A percentile compares a stretch with the other conserved stretches of the same genome.
Conservation (phyloP, 2,888 invertebrate genomes). For the Bedellia somnulentella region DNA sequence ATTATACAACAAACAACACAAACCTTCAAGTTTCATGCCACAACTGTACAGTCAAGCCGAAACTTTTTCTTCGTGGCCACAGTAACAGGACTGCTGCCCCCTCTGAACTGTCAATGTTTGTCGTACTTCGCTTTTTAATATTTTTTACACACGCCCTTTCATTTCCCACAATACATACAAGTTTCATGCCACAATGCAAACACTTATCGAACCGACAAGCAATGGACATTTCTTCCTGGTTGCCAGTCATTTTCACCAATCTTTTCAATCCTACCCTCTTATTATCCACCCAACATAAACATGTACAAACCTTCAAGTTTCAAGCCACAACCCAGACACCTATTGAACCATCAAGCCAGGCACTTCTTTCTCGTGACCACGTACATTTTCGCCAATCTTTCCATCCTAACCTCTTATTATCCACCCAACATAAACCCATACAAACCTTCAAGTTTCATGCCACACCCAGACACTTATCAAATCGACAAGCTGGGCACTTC, state of each 20-base stretch:
- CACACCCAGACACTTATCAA: too few species aligned
- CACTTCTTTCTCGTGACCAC: conserved; percentile 96
- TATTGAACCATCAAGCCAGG: conserved; percentile 94
- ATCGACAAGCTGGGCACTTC: too few species aligned
- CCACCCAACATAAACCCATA: too few species aligned
- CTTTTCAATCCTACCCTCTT: neutral
- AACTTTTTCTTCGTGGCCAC: too few species aligned
- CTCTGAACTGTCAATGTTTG: too few species aligned
- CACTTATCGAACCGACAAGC: conserved; percentile 97
- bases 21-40: conserved; percentile 96
- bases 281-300: too few species aligned
- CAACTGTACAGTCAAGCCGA: too few species aligned
- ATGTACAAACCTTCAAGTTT: conserved; percentile 79
- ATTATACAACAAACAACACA: conserved; percentile 2
- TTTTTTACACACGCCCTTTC: neutral
- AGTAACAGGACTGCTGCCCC: too few species aligned
- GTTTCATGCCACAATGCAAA: conserved; percentile 93
- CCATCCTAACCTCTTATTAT: too few species aligned
- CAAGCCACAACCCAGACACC: conserved; percentile 95
- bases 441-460: too few species aligned
- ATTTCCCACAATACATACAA: conserved; percentile 23
- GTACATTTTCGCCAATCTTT: too few species aligned
- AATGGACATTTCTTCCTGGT: conserved; percentile 96
- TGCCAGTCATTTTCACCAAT: conserved; percentile 50
- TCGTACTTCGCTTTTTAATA: neutral